Base-by-base conservation (phyloP, 2,797 vertebrate species). In the Neopelma chrysocephalum region DNA sequence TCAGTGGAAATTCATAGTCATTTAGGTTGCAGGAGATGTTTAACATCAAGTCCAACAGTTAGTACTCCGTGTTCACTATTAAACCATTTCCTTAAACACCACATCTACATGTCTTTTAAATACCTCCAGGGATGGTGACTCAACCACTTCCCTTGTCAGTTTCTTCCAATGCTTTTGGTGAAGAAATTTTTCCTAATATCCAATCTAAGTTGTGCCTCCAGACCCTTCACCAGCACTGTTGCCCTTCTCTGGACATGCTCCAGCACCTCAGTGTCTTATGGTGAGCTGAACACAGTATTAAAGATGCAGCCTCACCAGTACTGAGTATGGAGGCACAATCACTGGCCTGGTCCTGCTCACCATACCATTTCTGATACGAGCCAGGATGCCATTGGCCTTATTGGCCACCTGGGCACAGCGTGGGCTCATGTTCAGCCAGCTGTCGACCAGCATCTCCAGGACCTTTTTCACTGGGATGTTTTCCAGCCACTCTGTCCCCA, bases 101-200 rank as follows among this genome's bases (percentile, higher is more conserved):
- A 31, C 1, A 0, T 60, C 38, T 60, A 4, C 23, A 25, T 0
- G 0, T 42, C 31, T 60, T 66, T 54, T 54, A 72, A 66, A 48
- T 66, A n/a, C 31, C 31, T 20, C 5, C 12, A 27, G 47, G 45
- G 9, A 3, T 53, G n/a, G 14, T 47, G 58, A 7, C 50, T 71
- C n/a, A 58, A 20, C 45, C 15, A 12, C 26, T 72, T 72, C 25
- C 31, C 40, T 42, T 72, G 31, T 6, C 40, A 53, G 5, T 66
- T 40, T 79, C 60, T 72, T 90, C 45, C 31, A 58, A 0, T 40
- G n/a, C 45, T 84, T 72, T 42, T 54, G 53, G 34, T 54, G 22
- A 53, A 47, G 43, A 47, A 53, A 5, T 47, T 53, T 71, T 65
- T 58, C 25, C 18, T 47, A 10, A 32, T 79, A 47, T 65, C 19